Evolutionary conservation across 2,113 vertebrate genomes (phyloP).

Genomic region (Pteruthius melanotis): DNA sequence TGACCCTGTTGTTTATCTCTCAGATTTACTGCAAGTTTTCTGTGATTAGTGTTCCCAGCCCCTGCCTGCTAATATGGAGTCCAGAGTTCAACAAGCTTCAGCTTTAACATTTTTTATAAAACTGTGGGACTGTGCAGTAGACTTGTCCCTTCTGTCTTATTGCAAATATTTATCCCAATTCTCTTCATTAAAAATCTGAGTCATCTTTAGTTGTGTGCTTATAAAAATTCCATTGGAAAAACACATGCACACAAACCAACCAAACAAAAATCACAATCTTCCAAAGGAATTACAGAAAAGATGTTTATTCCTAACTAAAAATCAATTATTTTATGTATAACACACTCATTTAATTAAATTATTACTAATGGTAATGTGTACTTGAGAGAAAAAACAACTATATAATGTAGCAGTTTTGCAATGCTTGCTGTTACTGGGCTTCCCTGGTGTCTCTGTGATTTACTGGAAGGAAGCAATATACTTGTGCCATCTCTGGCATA

Average conservation of each 20-base stretch:
- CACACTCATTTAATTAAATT: not conserved
- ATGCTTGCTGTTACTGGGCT: not conserved
- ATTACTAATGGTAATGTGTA: not conserved
- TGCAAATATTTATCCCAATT: slow-evolving; percentile 22
- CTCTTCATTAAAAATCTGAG: slow-evolving; percentile 41
- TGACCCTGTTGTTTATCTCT: slow-evolving; percentile 21
- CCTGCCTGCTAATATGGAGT: not conserved
- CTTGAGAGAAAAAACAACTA: not conserved
- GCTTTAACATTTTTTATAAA: slow-evolving; percentile 27
- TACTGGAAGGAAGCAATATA: not conserved
- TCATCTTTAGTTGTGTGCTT: slow-evolving; percentile 10
- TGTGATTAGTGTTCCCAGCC: slow-evolving; percentile 29
- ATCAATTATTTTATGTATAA: not conserved
- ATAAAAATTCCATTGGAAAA: slow-evolving; percentile 26
- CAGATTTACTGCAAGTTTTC: slow-evolving; percentile 17
- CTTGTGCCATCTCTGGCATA: not conserved
- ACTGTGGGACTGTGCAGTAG: not conserved
- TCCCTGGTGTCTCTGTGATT: not conserved
- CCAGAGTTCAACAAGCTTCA: not conserved
- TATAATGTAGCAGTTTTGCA: not conserved
- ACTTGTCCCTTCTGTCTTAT: slow-evolving; percentile 13
- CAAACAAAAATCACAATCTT: not conserved
- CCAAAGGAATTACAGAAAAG: not conserved
- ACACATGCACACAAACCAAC: not conserved
- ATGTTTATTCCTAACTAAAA: not conserved